These are phyloP conservation scores for Oxyruncus cristatus DNA, from an alignment of 2,113 vertebrate species.

Conservation along the genomic window DNA sequence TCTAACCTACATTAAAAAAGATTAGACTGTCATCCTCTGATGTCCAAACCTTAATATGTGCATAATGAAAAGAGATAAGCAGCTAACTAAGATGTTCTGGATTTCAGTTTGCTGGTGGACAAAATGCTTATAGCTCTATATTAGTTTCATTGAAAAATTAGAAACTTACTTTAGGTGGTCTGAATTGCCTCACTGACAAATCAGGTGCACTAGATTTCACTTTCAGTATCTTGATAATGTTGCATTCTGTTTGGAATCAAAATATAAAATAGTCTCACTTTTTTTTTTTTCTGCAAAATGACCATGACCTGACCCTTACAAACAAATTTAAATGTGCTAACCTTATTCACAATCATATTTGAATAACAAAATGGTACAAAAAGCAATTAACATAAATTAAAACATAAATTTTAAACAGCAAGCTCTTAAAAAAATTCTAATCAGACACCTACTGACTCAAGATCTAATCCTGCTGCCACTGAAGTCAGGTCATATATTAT, in stretches of 20 bases:
- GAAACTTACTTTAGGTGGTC: neutral
- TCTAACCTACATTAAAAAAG: neutral
- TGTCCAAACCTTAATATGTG: neutral
- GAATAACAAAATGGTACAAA: neutral
- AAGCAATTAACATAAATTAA: constrained; percentile 25
- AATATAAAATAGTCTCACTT: neutral
- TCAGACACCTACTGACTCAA: neutral
- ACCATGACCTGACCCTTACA: neutral
- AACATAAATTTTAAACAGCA: neutral
- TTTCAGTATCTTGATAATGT: neutral
- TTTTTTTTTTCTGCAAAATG: neutral
- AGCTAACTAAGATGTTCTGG: neutral
- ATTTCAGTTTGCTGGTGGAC: neutral
- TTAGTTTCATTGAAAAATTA: neutral
- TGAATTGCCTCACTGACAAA: neutral
- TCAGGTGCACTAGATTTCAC: neutral
- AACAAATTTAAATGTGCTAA: neutral
- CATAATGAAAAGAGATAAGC: neutral
- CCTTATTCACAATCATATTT: neutral
- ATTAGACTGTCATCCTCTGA: neutral
- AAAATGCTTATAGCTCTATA: neutral
- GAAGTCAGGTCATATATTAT: neutral
- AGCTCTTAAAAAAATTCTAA: neutral
- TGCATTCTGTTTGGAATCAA: neutral
- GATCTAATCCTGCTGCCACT: neutral